Conservation (phyloP, 2,113 vertebrate genomes). For the Charadrius vociferus region DNA sequence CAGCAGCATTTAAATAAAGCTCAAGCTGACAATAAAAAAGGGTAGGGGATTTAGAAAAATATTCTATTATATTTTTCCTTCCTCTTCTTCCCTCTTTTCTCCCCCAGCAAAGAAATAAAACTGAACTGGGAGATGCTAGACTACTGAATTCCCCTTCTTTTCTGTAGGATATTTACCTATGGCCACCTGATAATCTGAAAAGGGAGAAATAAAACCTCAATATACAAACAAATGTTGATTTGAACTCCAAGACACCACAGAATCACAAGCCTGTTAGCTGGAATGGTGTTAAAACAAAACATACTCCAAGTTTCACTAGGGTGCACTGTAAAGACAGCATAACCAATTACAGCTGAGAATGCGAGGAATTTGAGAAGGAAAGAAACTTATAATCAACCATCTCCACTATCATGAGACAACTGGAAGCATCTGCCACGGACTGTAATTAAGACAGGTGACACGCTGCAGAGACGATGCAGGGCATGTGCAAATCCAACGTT, state of each 20-base stretch:
- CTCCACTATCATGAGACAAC: neutral
- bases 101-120: neutral
- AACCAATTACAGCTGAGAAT: neutral
- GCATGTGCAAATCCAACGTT: fast-evolving
- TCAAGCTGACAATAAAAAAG: neutral
- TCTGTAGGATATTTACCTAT: neutral
- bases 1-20: neutral
- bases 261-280: neutral
- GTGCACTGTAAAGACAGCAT: neutral
- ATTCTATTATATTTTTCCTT: neutral
- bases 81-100: neutral
- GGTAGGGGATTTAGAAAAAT: neutral
- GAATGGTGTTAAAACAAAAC: neutral
- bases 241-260: neutral
- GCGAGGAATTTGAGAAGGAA: neutral
- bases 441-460: neutral
- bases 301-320: neutral
- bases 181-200: neutral
- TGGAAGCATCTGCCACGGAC: neutral
- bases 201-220: neutral
- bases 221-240: neutral
- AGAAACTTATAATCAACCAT: neutral
- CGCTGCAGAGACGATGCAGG: neutral
- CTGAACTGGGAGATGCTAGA: neutral
- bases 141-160: neutral